phyloP scores from a whole-genome alignment of 2,888 invertebrate genomes.

The Endotricha flammealis region DNA sequence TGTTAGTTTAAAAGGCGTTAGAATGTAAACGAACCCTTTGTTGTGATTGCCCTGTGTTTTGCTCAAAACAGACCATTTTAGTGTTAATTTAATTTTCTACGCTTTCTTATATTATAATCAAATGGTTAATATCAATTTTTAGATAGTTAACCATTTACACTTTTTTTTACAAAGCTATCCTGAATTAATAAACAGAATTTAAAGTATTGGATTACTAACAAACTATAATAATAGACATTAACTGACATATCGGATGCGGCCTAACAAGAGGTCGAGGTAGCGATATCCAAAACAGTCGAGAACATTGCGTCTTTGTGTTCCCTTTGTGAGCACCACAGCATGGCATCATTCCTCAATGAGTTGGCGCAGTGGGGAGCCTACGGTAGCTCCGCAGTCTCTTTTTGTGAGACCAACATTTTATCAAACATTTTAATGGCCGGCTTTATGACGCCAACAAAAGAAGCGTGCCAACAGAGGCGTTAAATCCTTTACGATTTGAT shows the following conservation, averaged over 20 bases:
- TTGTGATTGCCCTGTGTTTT: constrained; percentile 64
- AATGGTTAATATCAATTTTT: no score
- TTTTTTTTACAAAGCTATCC: no score
- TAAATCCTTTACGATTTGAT: constrained; percentile 78
- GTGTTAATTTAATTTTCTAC: no score
- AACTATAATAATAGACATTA: constrained; percentile 9
- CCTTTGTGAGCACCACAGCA: constrained; percentile 56
- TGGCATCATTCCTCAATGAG: constrained; percentile 59
- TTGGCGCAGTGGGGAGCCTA: constrained; percentile 62
- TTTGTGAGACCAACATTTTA: constrained; percentile 71
- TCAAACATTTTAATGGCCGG: constrained; percentile 77
- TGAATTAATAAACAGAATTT: no score
- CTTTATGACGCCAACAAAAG: constrained; percentile 74
- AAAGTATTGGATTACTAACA: constrained; percentile 12
- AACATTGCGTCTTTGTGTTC: constrained; percentile 45
- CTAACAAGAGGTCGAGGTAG: constrained; percentile 24
- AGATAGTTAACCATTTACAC: no score
- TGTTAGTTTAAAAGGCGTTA: constrained; percentile 76
- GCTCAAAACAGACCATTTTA: constrained; percentile 23
- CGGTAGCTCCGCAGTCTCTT: constrained; percentile 70
- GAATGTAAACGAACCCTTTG: constrained; percentile 72
- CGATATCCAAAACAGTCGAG: constrained; percentile 47
- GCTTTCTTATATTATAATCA: no score
- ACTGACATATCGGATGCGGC: constrained; percentile 13
- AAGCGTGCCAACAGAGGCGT: constrained; percentile 77